Base-by-base conservation (phyloP, 2,888 invertebrate species). In the Cheilosia grossa region DNA sequence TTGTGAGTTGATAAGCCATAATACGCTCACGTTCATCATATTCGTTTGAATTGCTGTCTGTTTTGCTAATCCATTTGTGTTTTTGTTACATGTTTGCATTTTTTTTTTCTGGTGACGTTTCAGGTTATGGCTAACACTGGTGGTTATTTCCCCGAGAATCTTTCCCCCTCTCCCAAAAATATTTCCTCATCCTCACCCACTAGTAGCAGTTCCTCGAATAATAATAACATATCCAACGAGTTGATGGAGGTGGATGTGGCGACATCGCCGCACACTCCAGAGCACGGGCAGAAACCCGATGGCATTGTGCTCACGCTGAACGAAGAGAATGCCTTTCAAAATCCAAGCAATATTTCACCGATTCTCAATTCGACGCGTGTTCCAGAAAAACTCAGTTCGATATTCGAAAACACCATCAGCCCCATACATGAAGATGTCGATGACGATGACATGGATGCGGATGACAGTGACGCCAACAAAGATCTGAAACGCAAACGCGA, bases 1-100 rank as follows among this genome's bases (percentile, higher is more conserved):
- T 98, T 92, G 98, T 99, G 93, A 96, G 96, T 94, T 83, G 64
- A 51, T 17, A 67, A 63, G 47, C 49, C 61, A 17, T 19, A 10
- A 10, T 10, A 42, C 33, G 44, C 37, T 37, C 53, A 3, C 51
- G 33, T 59, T 51, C 37, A 27, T 51, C 37, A 27, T n/a, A 47
- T 40, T 40, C 58, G 61, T 40, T 47, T 10, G 44, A 53, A 47
- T 75, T 59, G 37, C 44, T 53, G n/a, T 9, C 44, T 75, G 54
- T 77, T 77, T 70, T 58, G 75, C 70, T 82, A 81, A 81, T 82
- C 51, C 66, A 64, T 64, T 51, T 81, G 63, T 66, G 64, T 66
- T 72, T 78, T 86, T 78, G 69, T 75, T 70, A 69, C 74, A 72
- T 86, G 85, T 87, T 73, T 75, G 75, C 75, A 61, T 61, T 59